Percentiles rank a stretch among this genome's conserved stretches.
Evolutionary conservation across 2,888 invertebrate species (phyloP).

Genomic region (Himalopsyche tibetana): DNA sequence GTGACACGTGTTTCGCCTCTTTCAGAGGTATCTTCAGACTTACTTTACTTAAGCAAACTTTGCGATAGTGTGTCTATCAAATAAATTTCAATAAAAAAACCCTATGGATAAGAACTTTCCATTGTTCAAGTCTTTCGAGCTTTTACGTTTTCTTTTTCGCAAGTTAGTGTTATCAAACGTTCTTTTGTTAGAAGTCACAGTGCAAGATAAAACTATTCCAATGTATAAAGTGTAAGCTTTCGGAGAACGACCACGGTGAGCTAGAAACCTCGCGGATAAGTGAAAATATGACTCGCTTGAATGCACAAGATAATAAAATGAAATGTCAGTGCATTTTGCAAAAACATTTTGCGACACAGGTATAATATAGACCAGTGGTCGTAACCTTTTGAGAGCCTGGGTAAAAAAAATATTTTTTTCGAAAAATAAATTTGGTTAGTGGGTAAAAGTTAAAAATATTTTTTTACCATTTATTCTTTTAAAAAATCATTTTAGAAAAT

Average conservation of each 20-base stretch:
- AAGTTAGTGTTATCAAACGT: not conserved
- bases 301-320: conserved; percentile 6
- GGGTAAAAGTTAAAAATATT: no score
- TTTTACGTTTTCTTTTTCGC: not conserved
- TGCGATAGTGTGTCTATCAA: no score
- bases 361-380: no score
- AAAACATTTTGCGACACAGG: not conserved
- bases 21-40: no score
- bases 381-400: no score
- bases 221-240: not conserved
- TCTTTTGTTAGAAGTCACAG: conserved; percentile 7
- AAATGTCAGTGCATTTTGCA: not conserved
- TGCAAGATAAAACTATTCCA: conserved; percentile 18
- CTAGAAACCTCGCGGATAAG: not conserved
- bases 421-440: no score
- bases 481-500: no score
- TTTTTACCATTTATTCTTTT: no score
- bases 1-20: no score
- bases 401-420: no score
- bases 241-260: not conserved
- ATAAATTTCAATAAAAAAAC: no score
- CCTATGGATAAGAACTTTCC: not conserved
- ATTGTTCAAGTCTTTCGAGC: not conserved
- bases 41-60: no score
- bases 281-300: conserved; percentile 1